A percentile compares a stretch with the other conserved stretches of the same genome.
phyloP scores from a whole-genome alignment of 2,888 invertebrate genomes.

The Liopterus haemorrhoidalis region DNA sequence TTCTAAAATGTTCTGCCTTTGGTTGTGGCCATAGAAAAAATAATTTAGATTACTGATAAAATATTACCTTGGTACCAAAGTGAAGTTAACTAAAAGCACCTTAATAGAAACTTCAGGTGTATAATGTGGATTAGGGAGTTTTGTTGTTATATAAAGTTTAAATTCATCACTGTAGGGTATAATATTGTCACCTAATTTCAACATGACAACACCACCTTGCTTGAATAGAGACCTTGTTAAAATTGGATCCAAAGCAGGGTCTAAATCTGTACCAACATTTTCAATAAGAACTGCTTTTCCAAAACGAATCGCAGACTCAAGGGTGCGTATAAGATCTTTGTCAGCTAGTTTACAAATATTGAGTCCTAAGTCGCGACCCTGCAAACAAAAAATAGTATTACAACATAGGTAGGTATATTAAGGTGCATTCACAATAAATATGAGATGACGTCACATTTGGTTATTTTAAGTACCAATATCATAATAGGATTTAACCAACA shows the following conservation, averaged over 20 bases:
- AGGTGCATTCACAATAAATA: background rate
- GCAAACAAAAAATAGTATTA: conserved; percentile 26
- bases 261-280: conserved; percentile 77
- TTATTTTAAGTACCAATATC: too few relatives aligned
- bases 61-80: conserved; percentile 69
- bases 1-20: too few relatives aligned
- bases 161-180: conserved; percentile 76
- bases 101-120: conserved; percentile 84
- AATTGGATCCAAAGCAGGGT: conserved; percentile 80
- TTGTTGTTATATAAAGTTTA: conserved; percentile 80
- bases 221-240: conserved; percentile 69
- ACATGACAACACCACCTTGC: conserved; percentile 67
- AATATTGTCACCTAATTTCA: conserved; percentile 79
- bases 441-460: too few relatives aligned
- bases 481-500: too few relatives aligned
- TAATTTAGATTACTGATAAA: background rate
- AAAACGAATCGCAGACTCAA: conserved; percentile 66
- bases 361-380: conserved; percentile 66
- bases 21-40: too few relatives aligned
- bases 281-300: conserved; percentile 75
- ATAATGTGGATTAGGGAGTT: conserved; percentile 82
- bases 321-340: conserved; percentile 60
- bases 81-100: conserved; percentile 80
- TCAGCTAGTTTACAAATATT: conserved; percentile 67
- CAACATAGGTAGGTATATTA: background rate